Percentiles rank a stretch among this genome's conserved stretches.
Conservation (phyloP, 2,888 invertebrate genomes). For the Apeira syringaria region DNA sequence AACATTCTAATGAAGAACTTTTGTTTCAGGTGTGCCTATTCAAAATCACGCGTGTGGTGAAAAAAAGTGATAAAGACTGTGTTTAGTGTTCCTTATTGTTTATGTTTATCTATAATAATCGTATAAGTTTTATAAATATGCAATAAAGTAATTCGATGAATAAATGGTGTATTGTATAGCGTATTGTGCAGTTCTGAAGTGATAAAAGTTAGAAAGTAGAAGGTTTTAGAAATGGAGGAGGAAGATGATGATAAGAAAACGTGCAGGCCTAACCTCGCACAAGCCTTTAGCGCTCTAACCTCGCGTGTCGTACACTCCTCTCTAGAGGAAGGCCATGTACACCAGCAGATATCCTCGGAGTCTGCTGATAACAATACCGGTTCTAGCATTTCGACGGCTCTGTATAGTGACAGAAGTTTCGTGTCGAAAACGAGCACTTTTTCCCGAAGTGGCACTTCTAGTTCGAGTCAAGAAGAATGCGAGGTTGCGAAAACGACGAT, state of each 20-base stretch:
- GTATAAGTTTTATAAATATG: conserved; percentile 59
- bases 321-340: conserved; percentile 61
- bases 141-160: conserved; percentile 64
- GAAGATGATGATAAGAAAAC: conserved; percentile 71
- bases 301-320: conserved; percentile 67
- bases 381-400: conserved; percentile 72
- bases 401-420: conserved; percentile 75
- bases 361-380: conserved; percentile 80
- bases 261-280: conserved; percentile 62
- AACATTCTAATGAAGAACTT: conserved; percentile 29
- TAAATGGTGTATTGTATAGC: conserved; percentile 69
- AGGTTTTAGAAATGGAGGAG: conserved; percentile 68
- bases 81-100: conserved; percentile 77
- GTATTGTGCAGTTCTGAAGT: conserved; percentile 48
- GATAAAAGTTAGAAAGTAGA: conserved; percentile 43
- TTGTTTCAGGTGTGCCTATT: conserved; percentile 75
- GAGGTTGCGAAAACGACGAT: conserved; percentile 79
- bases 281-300: conserved; percentile 60
- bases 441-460: conserved; percentile 85
- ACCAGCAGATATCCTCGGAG: conserved; percentile 81
- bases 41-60: conserved; percentile 63
- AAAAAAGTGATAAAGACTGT: conserved; percentile 81
- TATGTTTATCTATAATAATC: conserved; percentile 61
- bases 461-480: conserved; percentile 88
- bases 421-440: conserved; percentile 80